Conservation (phyloP, 1,140 invertebrate species). For the Drosophila sturtevanti region DNA sequence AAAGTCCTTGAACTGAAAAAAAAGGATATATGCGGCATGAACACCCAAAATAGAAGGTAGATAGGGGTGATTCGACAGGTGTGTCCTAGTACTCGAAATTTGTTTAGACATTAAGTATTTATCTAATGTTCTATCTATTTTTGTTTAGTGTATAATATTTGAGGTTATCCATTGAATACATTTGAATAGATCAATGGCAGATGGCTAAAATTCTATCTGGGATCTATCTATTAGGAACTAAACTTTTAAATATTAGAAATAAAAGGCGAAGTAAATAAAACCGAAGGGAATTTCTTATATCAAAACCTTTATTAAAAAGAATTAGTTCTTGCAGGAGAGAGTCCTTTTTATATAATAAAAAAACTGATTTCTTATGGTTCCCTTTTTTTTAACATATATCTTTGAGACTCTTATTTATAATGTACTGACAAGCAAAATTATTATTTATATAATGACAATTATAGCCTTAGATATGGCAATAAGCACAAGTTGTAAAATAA, state of each 20-base stretch:
- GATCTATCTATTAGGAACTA: background rate
- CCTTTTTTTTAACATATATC: no score
- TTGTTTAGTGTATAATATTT: slow-evolving; percentile 42
- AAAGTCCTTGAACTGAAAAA: slow-evolving; percentile 51
- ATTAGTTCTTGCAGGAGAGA: no score
- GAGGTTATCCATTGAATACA: background rate
- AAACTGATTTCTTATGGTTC: no score
- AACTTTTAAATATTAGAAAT: background rate
- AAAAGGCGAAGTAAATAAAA: no score
- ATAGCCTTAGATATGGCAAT: no score
- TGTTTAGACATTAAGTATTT: slow-evolving; percentile 55
- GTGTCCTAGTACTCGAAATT: slow-evolving; percentile 49
- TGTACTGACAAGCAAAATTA: no score
- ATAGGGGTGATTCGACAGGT: slow-evolving; percentile 69
- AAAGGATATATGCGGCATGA: slow-evolving; percentile 45
- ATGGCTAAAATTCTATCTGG: background rate
- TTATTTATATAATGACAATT: no score
- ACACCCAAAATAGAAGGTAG: slow-evolving; percentile 1
- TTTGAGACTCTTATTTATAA: no score
- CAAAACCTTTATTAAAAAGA: no score
- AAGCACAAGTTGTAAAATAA: no score
- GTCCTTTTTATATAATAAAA: no score
- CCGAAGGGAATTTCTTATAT: no score
- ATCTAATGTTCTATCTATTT: slow-evolving; percentile 45
- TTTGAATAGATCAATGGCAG: background rate